These are phyloP conservation scores for Trematomus bernacchii DNA, from an alignment of 2,797 vertebrate genomes.

Conservation along the genomic window DNA sequence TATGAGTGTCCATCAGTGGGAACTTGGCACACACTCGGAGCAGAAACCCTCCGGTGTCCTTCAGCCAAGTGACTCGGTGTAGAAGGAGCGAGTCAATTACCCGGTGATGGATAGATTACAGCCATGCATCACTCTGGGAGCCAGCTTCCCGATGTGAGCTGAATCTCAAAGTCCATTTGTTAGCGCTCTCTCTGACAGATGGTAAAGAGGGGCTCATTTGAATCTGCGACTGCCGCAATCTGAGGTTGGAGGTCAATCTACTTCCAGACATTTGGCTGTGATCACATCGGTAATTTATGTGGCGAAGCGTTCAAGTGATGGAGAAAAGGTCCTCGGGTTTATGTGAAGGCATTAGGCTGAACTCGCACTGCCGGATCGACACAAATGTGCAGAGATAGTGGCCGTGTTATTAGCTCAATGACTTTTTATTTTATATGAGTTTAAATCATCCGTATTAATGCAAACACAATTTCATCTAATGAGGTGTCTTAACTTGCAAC, in stretches of 20 bases:
- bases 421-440: constrained; percentile 27
- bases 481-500: constrained; percentile 14
- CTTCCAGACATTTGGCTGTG: constrained; percentile 48
- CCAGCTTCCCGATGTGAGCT: constrained; percentile 68
- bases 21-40: constrained; percentile 55
- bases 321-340: constrained; percentile 6
- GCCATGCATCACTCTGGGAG: constrained; percentile 71
- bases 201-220: constrained; percentile 49
- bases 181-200: constrained; percentile 55
- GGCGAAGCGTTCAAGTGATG: background rate
- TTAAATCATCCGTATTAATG: constrained; percentile 42
- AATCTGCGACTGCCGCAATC: constrained; percentile 52
- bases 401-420: constrained; percentile 45
- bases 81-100: constrained; percentile 77
- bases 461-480: constrained; percentile 28
- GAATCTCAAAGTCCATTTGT: constrained; percentile 79
- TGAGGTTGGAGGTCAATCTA: constrained; percentile 63
- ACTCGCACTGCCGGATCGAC: constrained; percentile 37
- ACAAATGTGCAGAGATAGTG: background rate
- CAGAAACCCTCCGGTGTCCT: constrained; percentile 66
- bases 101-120: constrained; percentile 76
- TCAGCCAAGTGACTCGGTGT: constrained; percentile 76
- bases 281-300: constrained; percentile 41
- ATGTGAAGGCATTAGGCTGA: constrained; percentile 20
- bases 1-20: constrained; percentile 39